Base-by-base conservation (phyloP, 2,113 vertebrate species). In the Hippocampus zosterae region DNA sequence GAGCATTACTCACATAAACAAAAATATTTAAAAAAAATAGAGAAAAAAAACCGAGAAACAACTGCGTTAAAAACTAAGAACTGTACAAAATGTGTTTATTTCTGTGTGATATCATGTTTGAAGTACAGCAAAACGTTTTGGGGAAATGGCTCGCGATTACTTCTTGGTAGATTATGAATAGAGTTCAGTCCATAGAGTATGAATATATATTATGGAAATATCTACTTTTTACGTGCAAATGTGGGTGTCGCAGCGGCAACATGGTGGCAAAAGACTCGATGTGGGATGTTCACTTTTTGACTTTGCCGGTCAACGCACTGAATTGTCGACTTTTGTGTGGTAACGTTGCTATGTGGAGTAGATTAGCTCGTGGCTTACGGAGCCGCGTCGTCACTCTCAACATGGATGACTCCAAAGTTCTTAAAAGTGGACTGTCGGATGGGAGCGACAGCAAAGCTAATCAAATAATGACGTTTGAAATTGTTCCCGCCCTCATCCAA, bases 131-230 rank as follows among this genome's bases (percentile, higher is more conserved):
- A 76, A 81, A 72, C 52, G 82, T 83, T 89, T 89, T 83, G 84
- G 88, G 89, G 78, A 88, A 78, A 87, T 86, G 84, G 81, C 76
- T 87, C 87, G 87, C 85, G 76, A 78, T 91, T 82, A 90, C 84
- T 89, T 91, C 89, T 91, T 88, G 88, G 89, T 93, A 93, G 92
- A 91, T 85, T 60, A 60, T 60, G 33, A 29, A 57, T 57, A 85
- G 87, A 91, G 86, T 37, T 29, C 90, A 92, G 91, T 92, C 90
- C 90, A 93, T 92, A 93, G 92, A 93, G 85, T 93, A 92, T 65
- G 90, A 88, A 93, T 93, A 92, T 93, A 92, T 92, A 92, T 92
- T 91, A 91, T 93, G 92, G 92, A 92, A 89, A 92, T 91, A 92
- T 93, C 92, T 91, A 92, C 86, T 92, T 92, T 93, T 92, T 93